These are phyloP conservation scores for Thermophis baileyi DNA, from an alignment of 2,113 vertebrate species.

Conservation along the genomic window DNA sequence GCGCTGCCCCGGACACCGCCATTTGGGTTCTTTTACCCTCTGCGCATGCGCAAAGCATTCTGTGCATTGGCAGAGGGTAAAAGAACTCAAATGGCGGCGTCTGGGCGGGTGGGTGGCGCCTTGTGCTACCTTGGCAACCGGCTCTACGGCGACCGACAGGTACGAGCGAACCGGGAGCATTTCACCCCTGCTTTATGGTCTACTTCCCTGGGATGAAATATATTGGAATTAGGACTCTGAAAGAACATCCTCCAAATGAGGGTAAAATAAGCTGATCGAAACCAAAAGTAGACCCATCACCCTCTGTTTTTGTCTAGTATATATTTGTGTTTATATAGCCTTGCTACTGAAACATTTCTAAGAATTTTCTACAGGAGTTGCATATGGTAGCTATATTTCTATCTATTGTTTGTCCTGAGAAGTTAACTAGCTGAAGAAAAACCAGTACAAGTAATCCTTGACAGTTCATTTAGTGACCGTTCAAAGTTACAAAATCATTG, in stretches of 20 bases:
- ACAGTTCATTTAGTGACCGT: background rate
- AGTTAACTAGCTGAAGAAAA: background rate
- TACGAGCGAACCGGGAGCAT: too few relatives aligned
- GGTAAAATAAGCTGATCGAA: background rate
- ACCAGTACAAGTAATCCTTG: background rate
- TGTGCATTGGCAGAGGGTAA: too few relatives aligned
- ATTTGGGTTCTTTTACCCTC: too few relatives aligned
- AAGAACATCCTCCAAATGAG: background rate
- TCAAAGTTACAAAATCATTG: background rate
- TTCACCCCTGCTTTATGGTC: too few relatives aligned
- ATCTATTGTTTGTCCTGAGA: background rate
- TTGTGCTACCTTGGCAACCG: too few relatives aligned
- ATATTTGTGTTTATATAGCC: too few relatives aligned
- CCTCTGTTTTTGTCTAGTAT: background rate
- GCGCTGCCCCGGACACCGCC: too few relatives aligned
- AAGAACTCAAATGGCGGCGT: too few relatives aligned
- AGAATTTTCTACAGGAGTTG: background rate
- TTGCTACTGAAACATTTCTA: background rate
- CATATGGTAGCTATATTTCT: background rate
- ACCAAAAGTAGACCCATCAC: background rate
- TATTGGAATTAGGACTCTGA: background rate
- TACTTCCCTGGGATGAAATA: background rate
- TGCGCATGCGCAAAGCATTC: too few relatives aligned
- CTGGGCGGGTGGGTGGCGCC: too few relatives aligned
- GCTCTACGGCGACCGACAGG: too few relatives aligned